Evolutionary conservation across 1,140 invertebrate genomes (phyloP).

Genomic region (Platorchestia sp.): DNA sequence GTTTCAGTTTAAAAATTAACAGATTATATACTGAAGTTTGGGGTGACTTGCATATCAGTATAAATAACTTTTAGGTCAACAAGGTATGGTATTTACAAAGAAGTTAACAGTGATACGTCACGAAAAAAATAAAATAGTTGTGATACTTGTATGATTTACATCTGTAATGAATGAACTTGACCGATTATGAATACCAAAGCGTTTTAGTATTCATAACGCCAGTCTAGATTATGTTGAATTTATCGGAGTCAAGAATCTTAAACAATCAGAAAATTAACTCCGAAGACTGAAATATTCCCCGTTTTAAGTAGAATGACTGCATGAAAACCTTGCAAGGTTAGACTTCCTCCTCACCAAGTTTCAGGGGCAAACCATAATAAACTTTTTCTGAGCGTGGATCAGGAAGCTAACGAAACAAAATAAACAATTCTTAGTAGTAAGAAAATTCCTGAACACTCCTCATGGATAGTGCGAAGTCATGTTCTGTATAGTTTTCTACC

Average conservation of each 20-base stretch:
- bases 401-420: constrained; percentile 21
- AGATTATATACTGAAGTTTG: not conserved
- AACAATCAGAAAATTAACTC: not conserved
- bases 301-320: not conserved
- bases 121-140: not conserved
- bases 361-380: constrained; percentile 39
- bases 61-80: too few species aligned
- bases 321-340: not conserved
- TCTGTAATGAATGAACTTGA: not conserved
- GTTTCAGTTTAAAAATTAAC: not conserved
- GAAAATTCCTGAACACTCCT: constrained; percentile 17
- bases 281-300: not conserved
- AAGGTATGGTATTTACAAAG: too few species aligned
- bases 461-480: constrained; percentile 36
- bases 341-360: not conserved
- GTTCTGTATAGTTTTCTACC: constrained; percentile 30
- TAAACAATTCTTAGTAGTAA: not conserved
- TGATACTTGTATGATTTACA: not conserved
- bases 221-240: not conserved
- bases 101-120: too few species aligned
- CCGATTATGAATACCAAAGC: not conserved
- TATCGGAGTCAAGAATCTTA: not conserved
- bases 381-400: not conserved
- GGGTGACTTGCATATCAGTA: too few species aligned
- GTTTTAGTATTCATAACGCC: not conserved